A percentile compares a stretch with the other conserved stretches of the same genome.
phyloP scores from a whole-genome alignment of 2,797 vertebrate species.

The Pelobates cultripes region DNA sequence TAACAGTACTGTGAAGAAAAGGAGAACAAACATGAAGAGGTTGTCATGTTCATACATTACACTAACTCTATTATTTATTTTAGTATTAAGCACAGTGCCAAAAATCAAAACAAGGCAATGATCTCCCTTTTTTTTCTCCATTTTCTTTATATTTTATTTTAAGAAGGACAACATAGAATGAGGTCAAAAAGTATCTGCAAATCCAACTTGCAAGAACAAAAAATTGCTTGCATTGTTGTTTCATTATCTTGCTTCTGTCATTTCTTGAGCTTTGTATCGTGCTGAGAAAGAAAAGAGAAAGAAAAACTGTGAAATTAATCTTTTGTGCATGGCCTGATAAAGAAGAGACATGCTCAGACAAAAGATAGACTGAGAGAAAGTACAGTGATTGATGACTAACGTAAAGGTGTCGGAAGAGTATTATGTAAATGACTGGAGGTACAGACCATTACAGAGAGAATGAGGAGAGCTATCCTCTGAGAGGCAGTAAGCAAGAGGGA shows the following conservation, averaged over 20 bases:
- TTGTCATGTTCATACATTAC: no score
- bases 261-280: conserved; percentile 96
- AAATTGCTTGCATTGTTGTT: conserved; percentile 96
- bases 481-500: conserved; percentile 67
- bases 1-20: no score
- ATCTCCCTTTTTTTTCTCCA: background rate
- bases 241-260: conserved; percentile 98
- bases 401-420: conserved; percentile 99
- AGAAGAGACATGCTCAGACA: conserved; percentile 99
- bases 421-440: conserved; percentile 99
- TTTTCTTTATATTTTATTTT: conserved; percentile 68
- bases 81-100: background rate
- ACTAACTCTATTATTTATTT: no score
- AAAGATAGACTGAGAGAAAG: conserved; percentile 97
- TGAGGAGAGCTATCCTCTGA: conserved; percentile 66
- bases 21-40: no score
- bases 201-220: conserved; percentile 89
- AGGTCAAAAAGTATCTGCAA: conserved; percentile 84
- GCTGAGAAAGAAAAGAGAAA: conserved; percentile 92
- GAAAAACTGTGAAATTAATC: conserved; percentile 99
- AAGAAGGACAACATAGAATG: conserved; percentile 83
- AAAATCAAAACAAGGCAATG: background rate
- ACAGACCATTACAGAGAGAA: conserved; percentile 93
- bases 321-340: conserved; percentile 99
- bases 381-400: conserved; percentile 99